These are phyloP conservation scores for Tricholaema leucomelas DNA, from an alignment of 2,113 vertebrate genomes.

Conservation along the genomic window DNA sequence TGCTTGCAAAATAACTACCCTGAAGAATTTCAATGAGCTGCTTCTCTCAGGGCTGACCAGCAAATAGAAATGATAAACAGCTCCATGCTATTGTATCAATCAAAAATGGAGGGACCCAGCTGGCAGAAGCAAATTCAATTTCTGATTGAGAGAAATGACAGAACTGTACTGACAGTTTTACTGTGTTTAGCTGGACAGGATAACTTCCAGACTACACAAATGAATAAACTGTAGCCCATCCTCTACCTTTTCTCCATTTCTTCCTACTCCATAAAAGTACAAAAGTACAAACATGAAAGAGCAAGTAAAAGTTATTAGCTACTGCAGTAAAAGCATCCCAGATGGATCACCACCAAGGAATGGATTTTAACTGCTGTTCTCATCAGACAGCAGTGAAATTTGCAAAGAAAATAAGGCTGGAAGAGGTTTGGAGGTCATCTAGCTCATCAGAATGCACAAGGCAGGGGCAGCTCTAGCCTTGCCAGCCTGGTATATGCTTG, in stretches of 20 bases:
- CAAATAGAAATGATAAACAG: not conserved
- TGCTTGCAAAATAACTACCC: not conserved
- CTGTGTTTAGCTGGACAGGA: not conserved
- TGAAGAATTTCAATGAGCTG: conserved; percentile 23
- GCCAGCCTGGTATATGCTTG: not conserved
- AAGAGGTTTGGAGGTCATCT: not conserved
- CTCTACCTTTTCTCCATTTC: not conserved
- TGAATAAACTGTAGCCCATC: not conserved
- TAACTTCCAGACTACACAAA: not conserved
- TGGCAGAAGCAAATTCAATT: conserved; percentile 31
- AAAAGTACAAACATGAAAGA: not conserved
- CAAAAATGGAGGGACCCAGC: conserved; percentile 1
- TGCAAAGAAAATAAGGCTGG: not conserved
- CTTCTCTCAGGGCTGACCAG: not conserved
- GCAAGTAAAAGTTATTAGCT: not conserved
- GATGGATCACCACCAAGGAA: not conserved
- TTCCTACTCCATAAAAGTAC: not conserved
- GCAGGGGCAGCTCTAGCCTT: not conserved
- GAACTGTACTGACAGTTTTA: not conserved
- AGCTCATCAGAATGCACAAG: not conserved
- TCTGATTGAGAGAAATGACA: conserved; percentile 15
- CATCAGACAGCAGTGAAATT: not conserved
- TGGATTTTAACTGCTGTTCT: not conserved
- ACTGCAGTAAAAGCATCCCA: not conserved
- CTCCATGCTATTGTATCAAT: not conserved